Conservation (phyloP, 2,797 vertebrate genomes). For the Psittacula derbiana region DNA sequence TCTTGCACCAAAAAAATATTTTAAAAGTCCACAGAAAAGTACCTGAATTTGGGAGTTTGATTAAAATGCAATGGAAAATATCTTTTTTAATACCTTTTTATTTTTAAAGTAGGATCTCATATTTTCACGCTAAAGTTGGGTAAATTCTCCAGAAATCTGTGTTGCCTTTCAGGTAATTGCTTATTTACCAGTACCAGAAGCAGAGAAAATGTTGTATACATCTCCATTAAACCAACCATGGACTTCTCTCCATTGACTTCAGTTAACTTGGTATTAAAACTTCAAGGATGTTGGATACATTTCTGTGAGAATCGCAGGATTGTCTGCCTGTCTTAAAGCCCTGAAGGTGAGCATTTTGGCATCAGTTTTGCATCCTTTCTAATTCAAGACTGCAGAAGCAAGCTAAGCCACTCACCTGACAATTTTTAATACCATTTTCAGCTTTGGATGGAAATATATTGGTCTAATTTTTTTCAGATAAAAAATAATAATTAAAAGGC, state of each 20-base stretch:
- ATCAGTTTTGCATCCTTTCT: not conserved
- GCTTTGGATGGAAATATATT: not conserved
- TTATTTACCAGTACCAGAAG: not conserved
- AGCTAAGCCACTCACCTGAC: not conserved
- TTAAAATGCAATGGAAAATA: not conserved
- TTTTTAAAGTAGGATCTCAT: not conserved
- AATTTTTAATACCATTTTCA: not conserved
- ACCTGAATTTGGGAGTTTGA: not conserved
- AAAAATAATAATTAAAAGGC: not conserved
- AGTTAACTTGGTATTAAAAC: not conserved
- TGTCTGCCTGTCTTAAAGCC: not conserved
- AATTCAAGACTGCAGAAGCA: not conserved
- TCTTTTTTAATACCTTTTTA: not conserved
- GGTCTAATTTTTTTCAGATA: not conserved
- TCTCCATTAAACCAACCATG: not conserved
- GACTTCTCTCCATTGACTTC: not conserved
- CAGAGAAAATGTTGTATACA: not conserved
- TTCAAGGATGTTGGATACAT: not conserved
- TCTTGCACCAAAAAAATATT: not conserved
- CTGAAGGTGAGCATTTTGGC: not conserved
- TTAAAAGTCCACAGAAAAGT: not conserved
- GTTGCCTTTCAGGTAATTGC: not conserved
- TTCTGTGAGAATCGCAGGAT: not conserved
- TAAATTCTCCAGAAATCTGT: not conserved
- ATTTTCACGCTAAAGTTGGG: not conserved